Evolutionary conservation across 2,113 vertebrate genomes (phyloP).

Genomic region (Piaya cayana): DNA sequence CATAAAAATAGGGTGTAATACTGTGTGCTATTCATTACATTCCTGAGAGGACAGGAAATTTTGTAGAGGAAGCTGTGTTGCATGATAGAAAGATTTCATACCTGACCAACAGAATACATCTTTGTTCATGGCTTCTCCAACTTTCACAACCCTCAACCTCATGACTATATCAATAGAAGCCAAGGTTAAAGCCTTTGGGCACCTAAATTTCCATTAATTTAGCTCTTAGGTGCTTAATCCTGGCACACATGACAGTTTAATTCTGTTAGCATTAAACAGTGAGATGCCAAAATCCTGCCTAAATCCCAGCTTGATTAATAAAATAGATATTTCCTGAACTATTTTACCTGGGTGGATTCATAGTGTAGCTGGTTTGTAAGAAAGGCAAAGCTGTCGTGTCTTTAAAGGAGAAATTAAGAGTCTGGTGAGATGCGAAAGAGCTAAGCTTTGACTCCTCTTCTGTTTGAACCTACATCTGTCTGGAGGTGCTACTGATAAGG

Average conservation of each 20-base stretch:
- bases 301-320: neutral
- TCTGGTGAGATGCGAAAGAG: neutral
- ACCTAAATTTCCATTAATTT: neutral
- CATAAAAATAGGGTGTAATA: neutral
- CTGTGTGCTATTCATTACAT: neutral
- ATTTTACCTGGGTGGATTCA: neutral
- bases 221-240: neutral
- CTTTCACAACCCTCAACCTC: neutral
- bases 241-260: neutral
- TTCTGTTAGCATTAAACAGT: neutral
- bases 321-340: neutral
- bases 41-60: neutral
- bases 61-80: neutral
- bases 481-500: neutral
- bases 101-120: neutral
- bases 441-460: neutral
- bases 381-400: neutral
- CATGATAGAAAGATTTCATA: neutral
- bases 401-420: neutral
- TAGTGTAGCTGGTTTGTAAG: neutral
- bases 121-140: neutral
- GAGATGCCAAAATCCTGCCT: neutral
- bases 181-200: neutral
- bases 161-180: neutral
- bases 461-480: neutral